Base-by-base conservation (phyloP, 2,888 invertebrate genomes). In the Tethea ocularis region DNA sequence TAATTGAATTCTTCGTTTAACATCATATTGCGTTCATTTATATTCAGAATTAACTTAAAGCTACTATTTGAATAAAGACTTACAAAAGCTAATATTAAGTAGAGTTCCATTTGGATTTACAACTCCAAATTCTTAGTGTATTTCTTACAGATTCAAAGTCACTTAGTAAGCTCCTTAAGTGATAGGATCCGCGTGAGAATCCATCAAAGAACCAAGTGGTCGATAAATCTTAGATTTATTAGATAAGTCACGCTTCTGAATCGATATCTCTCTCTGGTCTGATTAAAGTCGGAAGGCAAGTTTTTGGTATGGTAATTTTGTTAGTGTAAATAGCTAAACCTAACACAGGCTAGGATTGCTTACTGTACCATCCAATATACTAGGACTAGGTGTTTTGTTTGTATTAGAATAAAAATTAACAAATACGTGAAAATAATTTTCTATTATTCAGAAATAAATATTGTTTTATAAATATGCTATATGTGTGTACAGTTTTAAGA, bases 191-290 rank as follows among this genome's bases (percentile, higher is more conserved):
- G 33, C 13, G 54, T 22, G 54, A 36, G 33, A 54, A 54, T 54
- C 54, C 54, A 36, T 54, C 54, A 54, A 54, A 33, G 54, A 54
- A 22, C 26, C 22, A 36, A 54, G 54, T 54, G 54, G 33, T 54
- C 33, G 54, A 54, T 54, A 54, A 54, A 54, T 54, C 54, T 54
- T 6, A 54, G 33, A 54, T 54, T n/a, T 20, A 54, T 54, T 53
- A 22, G 54, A 54, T 54, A 33, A 54, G 54, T 54, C 54, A 54
- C 54, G 54, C 33, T 36, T 29, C 33, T 36, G 20, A 22, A 10
- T 10, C 36, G 33, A 54, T 22, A 53, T 20, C 20, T 26, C 6
- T 4, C 6, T 22, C 20, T 17, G 53, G 33, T 36, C 33, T 33
- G 13, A 33, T 54, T 36, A 22, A 54, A 36, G 33, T 36, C 17